A percentile compares a stretch with the other conserved stretches of the same genome.
Evolutionary conservation across 64 coral and sea anemone genomes (phyloP).

Genomic region (Stichodactyla mertensii): DNA sequence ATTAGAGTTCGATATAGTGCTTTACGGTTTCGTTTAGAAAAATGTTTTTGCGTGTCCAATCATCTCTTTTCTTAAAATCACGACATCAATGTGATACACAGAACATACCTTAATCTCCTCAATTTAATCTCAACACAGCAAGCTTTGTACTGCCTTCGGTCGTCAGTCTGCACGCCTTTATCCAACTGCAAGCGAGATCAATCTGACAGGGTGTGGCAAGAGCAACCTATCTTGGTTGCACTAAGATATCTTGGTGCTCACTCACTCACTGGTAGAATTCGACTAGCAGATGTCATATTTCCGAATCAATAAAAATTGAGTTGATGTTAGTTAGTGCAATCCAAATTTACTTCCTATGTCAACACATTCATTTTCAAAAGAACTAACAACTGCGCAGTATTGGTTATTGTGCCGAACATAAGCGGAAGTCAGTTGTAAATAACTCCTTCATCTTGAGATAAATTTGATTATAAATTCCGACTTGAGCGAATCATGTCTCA

Average conservation of each 20-base stretch:
- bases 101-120: background rate
- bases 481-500: background rate
- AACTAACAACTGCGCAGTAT: slow-evolving; percentile 1
- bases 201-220: background rate
- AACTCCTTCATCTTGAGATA: background rate
- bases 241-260: background rate
- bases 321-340: background rate
- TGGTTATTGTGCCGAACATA: background rate
- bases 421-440: background rate
- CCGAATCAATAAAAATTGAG: background rate
- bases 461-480: background rate
- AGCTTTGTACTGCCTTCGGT: background rate
- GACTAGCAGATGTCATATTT: background rate
- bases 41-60: too few relatives aligned
- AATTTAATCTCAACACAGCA: background rate
- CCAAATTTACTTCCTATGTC: background rate
- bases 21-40: too few relatives aligned
- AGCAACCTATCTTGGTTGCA: background rate
- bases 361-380: slow-evolving; percentile 11
- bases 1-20: too few relatives aligned
- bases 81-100: background rate
- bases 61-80: too few relatives aligned
- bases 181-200: background rate
- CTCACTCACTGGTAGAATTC: background rate
- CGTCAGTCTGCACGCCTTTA: background rate